These are phyloP conservation scores for Babylonia areolata DNA, from an alignment of 1,140 invertebrate species.

Conservation along the genomic window DNA sequence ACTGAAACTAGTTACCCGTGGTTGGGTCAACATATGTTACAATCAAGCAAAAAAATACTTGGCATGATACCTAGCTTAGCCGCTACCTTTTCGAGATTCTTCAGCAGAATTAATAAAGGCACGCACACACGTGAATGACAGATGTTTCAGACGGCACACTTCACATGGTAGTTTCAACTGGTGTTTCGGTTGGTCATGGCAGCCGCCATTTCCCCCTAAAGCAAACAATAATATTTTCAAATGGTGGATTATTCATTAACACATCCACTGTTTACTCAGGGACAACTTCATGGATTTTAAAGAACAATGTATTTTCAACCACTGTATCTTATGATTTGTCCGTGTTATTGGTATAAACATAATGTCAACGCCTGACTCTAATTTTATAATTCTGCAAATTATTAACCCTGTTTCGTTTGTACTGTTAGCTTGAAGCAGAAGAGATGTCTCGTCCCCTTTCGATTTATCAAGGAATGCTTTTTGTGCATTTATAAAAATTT, in stretches of 20 bases:
- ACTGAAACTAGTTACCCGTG: no score
- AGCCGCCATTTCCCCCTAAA: conserved; percentile 20
- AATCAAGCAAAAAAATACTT: background rate
- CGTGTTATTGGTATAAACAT: no score
- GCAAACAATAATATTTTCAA: background rate
- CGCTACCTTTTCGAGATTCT: background rate
- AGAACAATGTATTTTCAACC: no score
- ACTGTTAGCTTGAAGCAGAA: no score
- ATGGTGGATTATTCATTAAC: background rate
- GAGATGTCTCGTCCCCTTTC: background rate
- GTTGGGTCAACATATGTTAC: background rate
- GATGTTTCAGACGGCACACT: no score
- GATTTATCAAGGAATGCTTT: background rate
- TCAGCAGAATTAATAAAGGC: background rate
- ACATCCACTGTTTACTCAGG: no score
- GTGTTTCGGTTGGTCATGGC: conserved; percentile 15
- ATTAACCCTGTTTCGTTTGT: no score
- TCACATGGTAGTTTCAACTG: background rate
- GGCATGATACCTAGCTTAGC: background rate
- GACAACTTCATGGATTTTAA: no score
- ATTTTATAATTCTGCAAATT: no score
- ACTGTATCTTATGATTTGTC: no score
- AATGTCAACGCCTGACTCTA: no score
- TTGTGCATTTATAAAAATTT: background rate
- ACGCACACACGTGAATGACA: background rate